Evolutionary conservation across 2,888 invertebrate species (phyloP), one percentile per base, ranked within the genome.

Genomic region (Chrysolina oricalcia): DNA sequence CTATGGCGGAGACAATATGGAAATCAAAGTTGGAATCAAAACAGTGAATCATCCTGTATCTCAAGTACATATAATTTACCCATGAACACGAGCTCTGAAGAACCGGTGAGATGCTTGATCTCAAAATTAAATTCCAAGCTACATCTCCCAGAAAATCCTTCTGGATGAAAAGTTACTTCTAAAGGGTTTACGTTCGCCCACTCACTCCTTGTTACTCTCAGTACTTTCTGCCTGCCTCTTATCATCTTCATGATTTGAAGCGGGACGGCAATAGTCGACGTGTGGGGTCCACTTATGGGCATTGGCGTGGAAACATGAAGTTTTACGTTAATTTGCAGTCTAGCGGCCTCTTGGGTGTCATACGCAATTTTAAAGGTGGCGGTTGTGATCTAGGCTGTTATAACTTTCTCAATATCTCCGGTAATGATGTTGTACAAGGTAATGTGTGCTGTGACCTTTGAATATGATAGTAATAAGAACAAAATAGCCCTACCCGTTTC

Each of bases 261-360:
- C 35, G 19, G 10, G 59, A n/a, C n/a, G n/a, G 15, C 8, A 35
- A 59, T 4, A 59, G 15, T 10, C 35, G 27, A 59, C 59, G 59
- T 59, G 27, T 27, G 59, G n/a, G 35, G 59, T 59, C 59, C 35
- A 59, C 27, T 59, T 59, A 59, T 59, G 35, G 59, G 27, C 17
- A 59, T 35, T 27, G 59, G 8, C 59, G 15, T 17, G 59, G 27
- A 59, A 59, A 59, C 59, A 35, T 59, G 59, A 27, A 27, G 59
- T 59, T 35, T 35, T 35, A 35, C 59, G 59, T 59, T 59, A 23
- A 59, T 59, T 59, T 35, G 59, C 59, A 59, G 59, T 35, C 59
- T 59, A 35, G 15, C 59, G 35, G 27, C 10, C 59, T 59, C 59
- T 59, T 35, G 17, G 59, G 59, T 27, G 35, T 59, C 35, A 11